Evolutionary conservation across 2,113 vertebrate genomes (phyloP).

Genomic region (Ophthalmolycus amberensis): DNA sequence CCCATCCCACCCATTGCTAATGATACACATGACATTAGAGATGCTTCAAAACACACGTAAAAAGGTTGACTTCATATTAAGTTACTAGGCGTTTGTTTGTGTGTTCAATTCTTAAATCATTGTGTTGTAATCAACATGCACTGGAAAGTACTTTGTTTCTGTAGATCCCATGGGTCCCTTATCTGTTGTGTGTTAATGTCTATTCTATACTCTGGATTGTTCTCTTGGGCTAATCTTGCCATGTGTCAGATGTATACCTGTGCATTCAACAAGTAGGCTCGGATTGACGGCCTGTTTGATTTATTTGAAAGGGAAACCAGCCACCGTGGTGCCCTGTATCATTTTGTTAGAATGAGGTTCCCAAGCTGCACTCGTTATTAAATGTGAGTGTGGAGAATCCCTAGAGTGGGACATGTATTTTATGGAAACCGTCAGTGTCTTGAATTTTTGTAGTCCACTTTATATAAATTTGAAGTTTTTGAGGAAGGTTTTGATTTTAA

Average conservation of each 20-base stretch:
- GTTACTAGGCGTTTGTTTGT: constrained; percentile 56
- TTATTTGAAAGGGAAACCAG: constrained; percentile 77
- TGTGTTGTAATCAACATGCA: constrained; percentile 84
- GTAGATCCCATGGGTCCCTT: constrained; percentile 75
- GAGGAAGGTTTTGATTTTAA: constrained; percentile 69
- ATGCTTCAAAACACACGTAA: constrained; percentile 31
- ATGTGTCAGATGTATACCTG: constrained; percentile 56
- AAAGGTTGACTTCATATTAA: constrained; percentile 45
- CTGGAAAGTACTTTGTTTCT: constrained; percentile 85
- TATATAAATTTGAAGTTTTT: constrained; percentile 78
- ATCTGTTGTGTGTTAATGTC: constrained; percentile 73
- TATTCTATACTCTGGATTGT: constrained; percentile 76
- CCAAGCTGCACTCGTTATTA: constrained; percentile 48
- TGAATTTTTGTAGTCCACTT: constrained; percentile 82
- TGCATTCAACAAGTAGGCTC: constrained; percentile 60
- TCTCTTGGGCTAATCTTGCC: constrained; percentile 65
- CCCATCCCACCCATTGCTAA: constrained; percentile 18
- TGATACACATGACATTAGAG: constrained; percentile 13
- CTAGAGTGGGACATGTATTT: constrained; percentile 69
- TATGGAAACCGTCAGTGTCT: constrained; percentile 83
- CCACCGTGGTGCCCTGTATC: constrained; percentile 76
- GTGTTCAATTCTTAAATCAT: constrained; percentile 58
- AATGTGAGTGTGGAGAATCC: constrained; percentile 52
- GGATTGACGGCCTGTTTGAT: constrained; percentile 63
- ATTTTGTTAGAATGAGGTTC: constrained; percentile 67